Evolutionary conservation across 2,888 invertebrate species (phyloP).

Genomic region (Linyphia triangularis): DNA sequence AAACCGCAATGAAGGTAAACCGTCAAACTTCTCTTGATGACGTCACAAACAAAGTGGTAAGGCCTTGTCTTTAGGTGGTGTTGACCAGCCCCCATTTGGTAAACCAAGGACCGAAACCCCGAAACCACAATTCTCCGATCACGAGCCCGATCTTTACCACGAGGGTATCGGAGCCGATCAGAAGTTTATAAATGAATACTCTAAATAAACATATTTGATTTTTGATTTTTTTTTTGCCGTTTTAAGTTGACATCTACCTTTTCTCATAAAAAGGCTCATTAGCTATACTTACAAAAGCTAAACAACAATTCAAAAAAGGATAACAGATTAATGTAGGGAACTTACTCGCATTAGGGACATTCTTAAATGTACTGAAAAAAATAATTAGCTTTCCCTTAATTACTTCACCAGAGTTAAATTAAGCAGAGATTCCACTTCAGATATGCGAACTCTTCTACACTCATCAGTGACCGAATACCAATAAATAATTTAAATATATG

Average conservation of each 20-base stretch:
- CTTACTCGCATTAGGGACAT: neutral
- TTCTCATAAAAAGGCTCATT: neutral
- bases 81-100: too few relatives aligned
- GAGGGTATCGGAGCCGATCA: too few relatives aligned
- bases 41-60: too few relatives aligned
- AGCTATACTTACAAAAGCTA: neutral
- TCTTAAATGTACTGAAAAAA: conserved; percentile 26
- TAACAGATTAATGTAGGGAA: neutral
- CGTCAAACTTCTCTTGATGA: too few relatives aligned
- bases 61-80: too few relatives aligned
- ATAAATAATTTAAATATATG: conserved; percentile 27
- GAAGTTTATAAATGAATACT: too few relatives aligned
- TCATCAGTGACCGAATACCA: neutral
- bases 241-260: neutral
- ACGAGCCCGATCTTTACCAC: too few relatives aligned
- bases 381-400: conserved; percentile 40
- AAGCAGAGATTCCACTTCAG: conserved; percentile 21
- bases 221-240: too few relatives aligned
- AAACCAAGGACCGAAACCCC: too few relatives aligned
- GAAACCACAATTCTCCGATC: too few relatives aligned
- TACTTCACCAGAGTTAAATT: conserved; percentile 42
- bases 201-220: too few relatives aligned
- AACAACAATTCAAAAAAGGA: neutral
- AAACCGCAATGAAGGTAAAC: too few relatives aligned
- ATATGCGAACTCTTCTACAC: conserved; percentile 13